Evolutionary conservation across 2,888 invertebrate genomes (phyloP).

Genomic region (Netelia inedita): DNA sequence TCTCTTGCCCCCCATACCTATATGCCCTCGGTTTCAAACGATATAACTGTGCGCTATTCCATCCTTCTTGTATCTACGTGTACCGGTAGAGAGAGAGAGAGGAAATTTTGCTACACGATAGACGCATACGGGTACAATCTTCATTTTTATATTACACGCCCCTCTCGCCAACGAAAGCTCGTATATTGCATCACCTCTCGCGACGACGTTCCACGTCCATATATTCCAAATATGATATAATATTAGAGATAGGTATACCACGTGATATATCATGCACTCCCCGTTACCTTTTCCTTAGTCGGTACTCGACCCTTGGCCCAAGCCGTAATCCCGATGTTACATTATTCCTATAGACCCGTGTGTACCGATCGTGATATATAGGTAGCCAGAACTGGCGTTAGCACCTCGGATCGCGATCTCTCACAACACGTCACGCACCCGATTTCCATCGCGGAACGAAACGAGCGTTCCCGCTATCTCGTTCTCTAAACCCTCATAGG

Average conservation of each 20-base stretch:
- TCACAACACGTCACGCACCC: not conserved
- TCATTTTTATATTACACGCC: slow-evolving; percentile 63
- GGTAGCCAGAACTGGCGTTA: no score
- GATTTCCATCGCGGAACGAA: not conserved
- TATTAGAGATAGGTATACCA: not conserved
- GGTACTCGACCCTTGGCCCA: not conserved
- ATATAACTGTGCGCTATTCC: not conserved
- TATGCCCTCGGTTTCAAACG: slow-evolving; percentile 25
- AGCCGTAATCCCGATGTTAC: slow-evolving; percentile 6
- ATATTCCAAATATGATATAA: not conserved
- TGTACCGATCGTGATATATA: no score
- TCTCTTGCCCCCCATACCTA: slow-evolving; percentile 6
- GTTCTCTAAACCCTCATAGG: no score
- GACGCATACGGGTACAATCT: slow-evolving; percentile 62
- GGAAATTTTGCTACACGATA: slow-evolving; percentile 40
- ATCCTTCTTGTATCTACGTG: no score
- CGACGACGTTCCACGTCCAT: slow-evolving; percentile 32
- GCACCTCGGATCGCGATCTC: not conserved
- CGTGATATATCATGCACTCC: not conserved
- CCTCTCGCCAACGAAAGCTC: slow-evolving; percentile 41
- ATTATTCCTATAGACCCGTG: slow-evolving; percentile 47
- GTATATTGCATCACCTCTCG: slow-evolving; percentile 57
- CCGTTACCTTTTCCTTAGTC: not conserved
- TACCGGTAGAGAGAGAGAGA: not conserved
- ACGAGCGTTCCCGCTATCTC: no score